These are phyloP conservation scores for Malurus cyaneus DNA, from an alignment of 2,113 vertebrate species.

Conservation along the genomic window DNA sequence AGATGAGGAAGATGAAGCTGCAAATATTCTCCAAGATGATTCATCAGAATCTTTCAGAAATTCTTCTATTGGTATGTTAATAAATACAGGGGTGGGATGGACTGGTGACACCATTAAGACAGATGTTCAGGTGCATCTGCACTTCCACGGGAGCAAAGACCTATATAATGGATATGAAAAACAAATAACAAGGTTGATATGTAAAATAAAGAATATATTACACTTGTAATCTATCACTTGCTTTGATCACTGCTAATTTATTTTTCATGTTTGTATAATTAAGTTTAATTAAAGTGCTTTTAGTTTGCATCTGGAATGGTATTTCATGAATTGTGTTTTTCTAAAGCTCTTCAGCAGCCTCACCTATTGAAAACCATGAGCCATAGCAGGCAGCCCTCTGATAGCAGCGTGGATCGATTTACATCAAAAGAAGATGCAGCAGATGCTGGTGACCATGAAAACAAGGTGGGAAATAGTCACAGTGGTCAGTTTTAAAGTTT, in stretches of 20 bases:
- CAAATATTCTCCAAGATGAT: slow-evolving; percentile 66
- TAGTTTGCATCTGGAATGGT: slow-evolving; percentile 1
- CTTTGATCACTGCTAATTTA: slow-evolving; percentile 24
- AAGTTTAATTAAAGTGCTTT: neutral
- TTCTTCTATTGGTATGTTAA: slow-evolving; percentile 81
- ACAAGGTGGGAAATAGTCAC: slow-evolving; percentile 77
- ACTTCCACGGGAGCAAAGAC: neutral
- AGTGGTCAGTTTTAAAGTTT: neutral
- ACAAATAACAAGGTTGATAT: neutral
- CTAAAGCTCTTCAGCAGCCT: slow-evolving; percentile 85
- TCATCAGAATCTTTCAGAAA: slow-evolving; percentile 74
- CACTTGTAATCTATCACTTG: neutral
- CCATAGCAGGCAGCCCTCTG: slow-evolving; percentile 89
- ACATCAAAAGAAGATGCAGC: slow-evolving; percentile 83
- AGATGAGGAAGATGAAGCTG: slow-evolving; percentile 89
- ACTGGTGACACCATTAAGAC: neutral
- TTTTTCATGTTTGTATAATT: slow-evolving; percentile 30
- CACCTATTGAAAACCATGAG: slow-evolving; percentile 81
- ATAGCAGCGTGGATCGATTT: slow-evolving; percentile 87
- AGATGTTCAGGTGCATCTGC: neutral
- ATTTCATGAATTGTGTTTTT: neutral
- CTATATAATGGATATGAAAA: neutral
- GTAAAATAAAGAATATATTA: neutral
- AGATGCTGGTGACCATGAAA: slow-evolving; percentile 83
- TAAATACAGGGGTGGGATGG: neutral